These are phyloP conservation scores for Atrina japonica DNA, from an alignment of 2,888 invertebrate species.

Conservation along the genomic window DNA sequence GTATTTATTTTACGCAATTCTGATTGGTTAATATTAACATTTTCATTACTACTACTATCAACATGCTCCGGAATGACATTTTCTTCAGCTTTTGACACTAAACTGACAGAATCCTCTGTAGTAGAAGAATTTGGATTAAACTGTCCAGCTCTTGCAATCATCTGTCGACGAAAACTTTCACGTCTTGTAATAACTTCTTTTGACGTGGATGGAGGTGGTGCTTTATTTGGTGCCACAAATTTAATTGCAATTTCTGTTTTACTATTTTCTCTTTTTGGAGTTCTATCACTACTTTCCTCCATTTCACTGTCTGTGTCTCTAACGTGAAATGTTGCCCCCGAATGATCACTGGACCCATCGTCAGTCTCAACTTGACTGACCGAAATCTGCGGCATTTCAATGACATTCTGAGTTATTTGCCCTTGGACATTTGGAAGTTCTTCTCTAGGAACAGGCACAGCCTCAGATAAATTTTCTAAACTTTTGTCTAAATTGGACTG, in stretches of 20 bases:
- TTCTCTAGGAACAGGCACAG: slow-evolving; percentile 39
- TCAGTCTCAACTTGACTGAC: slow-evolving; percentile 49
- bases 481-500: slow-evolving; percentile 54
- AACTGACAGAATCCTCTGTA: slow-evolving; percentile 17
- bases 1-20: not conserved
- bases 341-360: slow-evolving; percentile 73
- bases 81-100: slow-evolving; percentile 1
- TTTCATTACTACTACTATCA: slow-evolving; percentile 17
- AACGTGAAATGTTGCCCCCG: slow-evolving; percentile 71
- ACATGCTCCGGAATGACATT: slow-evolving; percentile 38
- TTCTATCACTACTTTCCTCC: slow-evolving; percentile 57
- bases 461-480: slow-evolving; percentile 65
- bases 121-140: slow-evolving; percentile 53
- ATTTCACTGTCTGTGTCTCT: slow-evolving; percentile 72
- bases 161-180: slow-evolving; percentile 73
- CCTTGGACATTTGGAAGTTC: not conserved
- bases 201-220: slow-evolving; percentile 71
- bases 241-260: slow-evolving; percentile 70
- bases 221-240: slow-evolving; percentile 71
- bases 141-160: slow-evolving; percentile 70
- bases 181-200: slow-evolving; percentile 72
- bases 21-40: slow-evolving; percentile 10
- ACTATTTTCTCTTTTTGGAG: slow-evolving; percentile 56
- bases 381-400: slow-evolving; percentile 37
- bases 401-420: slow-evolving; percentile 16